These are phyloP conservation scores for Alfaro cultratus DNA, from an alignment of 2,797 vertebrate species.

Conservation along the genomic window DNA sequence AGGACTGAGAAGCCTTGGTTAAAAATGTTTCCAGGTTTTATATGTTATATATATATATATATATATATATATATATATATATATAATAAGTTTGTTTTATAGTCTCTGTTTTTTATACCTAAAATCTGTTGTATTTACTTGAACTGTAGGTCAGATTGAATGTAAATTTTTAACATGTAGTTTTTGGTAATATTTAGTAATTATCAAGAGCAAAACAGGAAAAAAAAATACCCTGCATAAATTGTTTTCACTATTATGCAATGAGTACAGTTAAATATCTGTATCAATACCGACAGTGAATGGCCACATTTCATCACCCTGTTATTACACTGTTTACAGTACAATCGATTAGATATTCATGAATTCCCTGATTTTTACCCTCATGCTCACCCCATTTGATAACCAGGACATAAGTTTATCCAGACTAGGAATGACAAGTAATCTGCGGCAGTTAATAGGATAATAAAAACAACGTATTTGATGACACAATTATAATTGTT, in stretches of 20 bases:
- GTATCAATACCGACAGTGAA: neutral
- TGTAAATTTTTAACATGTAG: neutral
- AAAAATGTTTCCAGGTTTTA: neutral
- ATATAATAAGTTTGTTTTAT: neutral
- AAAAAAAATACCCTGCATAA: neutral
- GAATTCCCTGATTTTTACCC: conserved; percentile 19
- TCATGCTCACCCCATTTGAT: neutral
- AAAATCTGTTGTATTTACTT: neutral
- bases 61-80: too few relatives aligned
- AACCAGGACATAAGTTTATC: conserved; percentile 15
- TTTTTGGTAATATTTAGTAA: neutral
- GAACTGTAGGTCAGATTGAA: neutral
- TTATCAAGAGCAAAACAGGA: neutral
- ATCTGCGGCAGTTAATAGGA: conserved; percentile 13
- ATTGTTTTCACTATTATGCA: neutral
- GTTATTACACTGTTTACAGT: neutral
- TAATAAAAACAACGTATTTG: neutral
- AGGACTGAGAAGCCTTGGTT: conserved; percentile 1
- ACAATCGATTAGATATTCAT: conserved; percentile 17
- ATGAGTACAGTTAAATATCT: neutral
- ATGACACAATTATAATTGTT: neutral
- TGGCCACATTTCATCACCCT: neutral
- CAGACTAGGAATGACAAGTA: neutral
- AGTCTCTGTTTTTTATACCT: neutral
- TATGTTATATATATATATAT: neutral